Evolutionary conservation across 2,797 vertebrate genomes (phyloP).

Genomic region (Podarcis lilfordi): DNA sequence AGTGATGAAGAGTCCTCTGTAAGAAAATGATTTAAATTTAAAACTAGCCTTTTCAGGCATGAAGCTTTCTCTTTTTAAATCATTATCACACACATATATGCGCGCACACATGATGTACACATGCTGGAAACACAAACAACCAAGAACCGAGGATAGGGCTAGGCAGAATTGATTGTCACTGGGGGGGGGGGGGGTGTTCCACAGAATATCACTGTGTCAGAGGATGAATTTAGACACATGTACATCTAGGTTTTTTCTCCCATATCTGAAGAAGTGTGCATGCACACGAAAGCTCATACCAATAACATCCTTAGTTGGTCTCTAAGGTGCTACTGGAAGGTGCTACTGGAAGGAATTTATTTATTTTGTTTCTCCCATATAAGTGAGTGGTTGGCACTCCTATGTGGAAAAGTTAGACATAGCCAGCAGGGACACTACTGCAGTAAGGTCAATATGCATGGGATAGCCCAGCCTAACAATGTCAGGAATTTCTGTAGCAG

Average conservation of each 20-base stretch:
- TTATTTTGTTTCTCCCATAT: background rate
- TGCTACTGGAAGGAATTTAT: too few species aligned
- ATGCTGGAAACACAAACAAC: background rate
- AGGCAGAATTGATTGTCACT: background rate
- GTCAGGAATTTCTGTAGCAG: background rate
- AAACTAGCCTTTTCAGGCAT: background rate
- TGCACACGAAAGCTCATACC: too few species aligned
- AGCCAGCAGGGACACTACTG: background rate
- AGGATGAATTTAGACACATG: background rate
- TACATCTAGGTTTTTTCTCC: too few species aligned
- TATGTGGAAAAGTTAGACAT: background rate
- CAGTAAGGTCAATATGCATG: too few species aligned
- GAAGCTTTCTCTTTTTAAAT: background rate
- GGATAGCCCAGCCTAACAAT: background rate
- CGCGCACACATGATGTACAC: background rate
- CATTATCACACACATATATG: background rate
- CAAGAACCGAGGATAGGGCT: background rate
- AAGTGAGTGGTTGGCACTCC: background rate
- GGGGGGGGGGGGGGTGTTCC: accelerated
- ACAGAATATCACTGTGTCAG: background rate
- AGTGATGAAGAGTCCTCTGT: conserved; percentile 94
- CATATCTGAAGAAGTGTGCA: too few species aligned
- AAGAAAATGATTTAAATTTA: conserved; percentile 33
- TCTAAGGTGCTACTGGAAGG: too few species aligned
- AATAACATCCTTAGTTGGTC: too few species aligned